These are phyloP conservation scores for Psilopsiagon aurifrons DNA, from an alignment of 2,113 vertebrate genomes.

Conservation along the genomic window DNA sequence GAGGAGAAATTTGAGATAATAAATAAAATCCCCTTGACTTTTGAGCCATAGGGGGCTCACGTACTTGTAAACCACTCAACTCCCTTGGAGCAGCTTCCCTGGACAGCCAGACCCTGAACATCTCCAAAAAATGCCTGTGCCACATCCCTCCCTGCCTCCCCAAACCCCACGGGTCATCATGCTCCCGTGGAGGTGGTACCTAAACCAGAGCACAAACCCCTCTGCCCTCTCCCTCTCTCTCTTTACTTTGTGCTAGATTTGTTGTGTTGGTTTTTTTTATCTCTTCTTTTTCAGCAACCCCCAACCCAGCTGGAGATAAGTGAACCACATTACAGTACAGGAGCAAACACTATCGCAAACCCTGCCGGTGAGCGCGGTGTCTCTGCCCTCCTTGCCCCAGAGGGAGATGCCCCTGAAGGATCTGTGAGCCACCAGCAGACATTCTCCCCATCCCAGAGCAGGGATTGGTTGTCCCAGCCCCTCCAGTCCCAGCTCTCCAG, in stretches of 20 bases:
- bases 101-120: background rate
- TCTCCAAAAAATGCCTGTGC: background rate
- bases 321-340: slow-evolving; percentile 52
- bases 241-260: background rate
- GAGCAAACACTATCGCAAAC: background rate
- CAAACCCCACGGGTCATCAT: rapidly evolving
- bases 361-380: rapidly evolving
- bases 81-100: background rate
- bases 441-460: background rate
- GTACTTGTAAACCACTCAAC: background rate
- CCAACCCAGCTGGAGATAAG: slow-evolving; percentile 67
- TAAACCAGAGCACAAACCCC: background rate
- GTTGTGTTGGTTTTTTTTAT: background rate
- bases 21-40: background rate
- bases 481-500: background rate
- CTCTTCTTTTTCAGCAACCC: slow-evolving; percentile 6
- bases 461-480: background rate
- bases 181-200: background rate
- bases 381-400: background rate
- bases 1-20: background rate
- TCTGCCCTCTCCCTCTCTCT: background rate
- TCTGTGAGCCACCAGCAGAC: background rate
- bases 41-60: rapidly evolving
- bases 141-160: background rate
- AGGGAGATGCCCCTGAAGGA: background rate